Percentiles rank a stretch among this genome's conserved stretches.
phyloP scores from a whole-genome alignment of 2,888 invertebrate species.

The Ashinkailepas kermadecensis region DNA sequence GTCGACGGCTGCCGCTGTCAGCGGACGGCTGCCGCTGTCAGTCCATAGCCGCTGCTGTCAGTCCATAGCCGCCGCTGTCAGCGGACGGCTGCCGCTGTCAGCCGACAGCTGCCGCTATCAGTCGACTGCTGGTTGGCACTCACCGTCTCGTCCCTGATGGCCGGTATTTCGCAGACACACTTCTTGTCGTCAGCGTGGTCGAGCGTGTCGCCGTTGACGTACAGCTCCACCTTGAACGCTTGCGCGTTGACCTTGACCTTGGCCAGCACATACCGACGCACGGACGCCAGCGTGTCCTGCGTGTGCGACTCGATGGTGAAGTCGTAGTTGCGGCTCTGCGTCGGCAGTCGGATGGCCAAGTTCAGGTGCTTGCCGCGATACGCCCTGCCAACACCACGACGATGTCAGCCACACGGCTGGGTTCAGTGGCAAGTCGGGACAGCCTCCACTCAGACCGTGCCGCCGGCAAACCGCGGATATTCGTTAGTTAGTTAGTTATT shows the following conservation, averaged over 20 bases:
- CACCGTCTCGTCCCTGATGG: conserved; percentile 76
- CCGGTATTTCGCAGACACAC: conserved; percentile 71
- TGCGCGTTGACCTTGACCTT: conserved; percentile 49
- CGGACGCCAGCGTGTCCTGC: conserved; percentile 82
- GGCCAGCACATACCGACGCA: conserved; percentile 67
- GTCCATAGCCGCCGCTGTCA: no score
- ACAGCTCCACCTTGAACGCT: conserved; percentile 81
- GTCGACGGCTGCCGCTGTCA: no score
- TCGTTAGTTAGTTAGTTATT: no score
- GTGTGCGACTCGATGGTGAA: conserved; percentile 86
- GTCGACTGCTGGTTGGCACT: conserved; percentile 38
- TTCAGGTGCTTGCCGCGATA: conserved; percentile 83
- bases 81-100: no score
- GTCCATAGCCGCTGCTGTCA: no score
- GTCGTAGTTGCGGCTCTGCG: conserved; percentile 71
- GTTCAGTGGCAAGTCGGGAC: no score
- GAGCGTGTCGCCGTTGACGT: conserved; percentile 76
- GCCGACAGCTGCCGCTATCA: no score
- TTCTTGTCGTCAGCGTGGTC: conserved; percentile 81
- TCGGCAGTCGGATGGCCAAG: conserved; percentile 76
- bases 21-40: no score
- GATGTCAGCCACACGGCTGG: no score
- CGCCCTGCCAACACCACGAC: conserved; percentile 51
- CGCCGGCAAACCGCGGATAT: no score
- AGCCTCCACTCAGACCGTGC: no score